Evolutionary conservation across 2,797 vertebrate species (phyloP).

Genomic region (Mormyrops attenuatus): DNA sequence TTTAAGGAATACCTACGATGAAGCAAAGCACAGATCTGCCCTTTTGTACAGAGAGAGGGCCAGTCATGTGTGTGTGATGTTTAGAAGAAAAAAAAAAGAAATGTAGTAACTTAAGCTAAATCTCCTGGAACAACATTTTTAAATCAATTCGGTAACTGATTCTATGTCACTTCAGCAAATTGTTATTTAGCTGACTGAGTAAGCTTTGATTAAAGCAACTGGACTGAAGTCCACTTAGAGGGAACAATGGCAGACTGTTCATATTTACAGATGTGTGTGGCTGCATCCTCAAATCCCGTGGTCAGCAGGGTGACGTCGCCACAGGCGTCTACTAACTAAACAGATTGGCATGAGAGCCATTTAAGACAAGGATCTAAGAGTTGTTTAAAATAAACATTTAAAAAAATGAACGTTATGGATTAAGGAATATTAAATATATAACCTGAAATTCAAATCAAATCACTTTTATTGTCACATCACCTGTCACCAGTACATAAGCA

Average conservation of each 20-base stretch:
- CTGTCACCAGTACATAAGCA: no score
- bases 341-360: not conserved
- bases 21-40: not conserved
- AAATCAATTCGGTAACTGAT: not conserved
- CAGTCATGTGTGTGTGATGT: not conserved
- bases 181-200: not conserved
- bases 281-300: not conserved
- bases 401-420: not conserved
- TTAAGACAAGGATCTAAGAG: not conserved
- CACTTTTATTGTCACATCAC: no score
- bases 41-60: not conserved
- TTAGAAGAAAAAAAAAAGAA: not conserved
- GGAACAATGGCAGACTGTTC: not conserved
- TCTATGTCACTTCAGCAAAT: not conserved
- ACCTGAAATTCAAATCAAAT: not conserved
- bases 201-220: not conserved
- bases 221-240: not conserved
- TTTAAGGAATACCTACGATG: conserved; percentile 45
- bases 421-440: not conserved
- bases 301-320: not conserved
- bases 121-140: not conserved
- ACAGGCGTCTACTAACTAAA: not conserved
- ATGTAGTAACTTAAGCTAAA: not conserved
- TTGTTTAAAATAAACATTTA: not conserved
- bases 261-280: not conserved